Base-by-base conservation (phyloP, 2,797 vertebrate species). In the Bothrops alternatus region DNA sequence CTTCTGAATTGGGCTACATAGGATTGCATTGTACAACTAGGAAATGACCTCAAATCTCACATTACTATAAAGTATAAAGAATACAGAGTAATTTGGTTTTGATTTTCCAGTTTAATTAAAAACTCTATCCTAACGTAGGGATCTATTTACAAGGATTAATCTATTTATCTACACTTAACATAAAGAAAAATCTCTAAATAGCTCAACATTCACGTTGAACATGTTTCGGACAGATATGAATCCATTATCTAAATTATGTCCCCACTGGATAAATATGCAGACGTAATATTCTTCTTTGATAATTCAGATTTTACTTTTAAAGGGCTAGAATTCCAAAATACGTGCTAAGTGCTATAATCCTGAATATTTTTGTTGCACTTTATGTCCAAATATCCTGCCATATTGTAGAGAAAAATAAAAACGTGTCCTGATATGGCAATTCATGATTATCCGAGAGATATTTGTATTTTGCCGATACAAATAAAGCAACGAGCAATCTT, bases 281-380 rank as follows among this genome's bases (percentile, higher is more conserved):
- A 94, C 87, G 60, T 61, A 20, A 88, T 91, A 86, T 8, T 93
- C 88, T 90, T 90, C 23, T 93, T 8, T 50, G 56, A 4, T 92
- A 93, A 53, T 3, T 93, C 1, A n/a, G 94, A 90, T 20, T 42
- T 88, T 92, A 89, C 55, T 89, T 86, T 87, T 82, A 37, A 0
- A 87, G 56, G 6, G n/a, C 0, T 32, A 90, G 14, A 69, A 94
- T 50, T 93, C 85, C 60, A 93, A 95, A 8, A 93, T 25, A 94
- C 2, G 93, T 37, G 90, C 87, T 14, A 73, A 61, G 16, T 3
- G 32, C 0, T 16, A 91, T 37, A 93, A 58, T 16, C 2, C 88
- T 60, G 32, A 42, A 11, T 12, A 26, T 73, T 93, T 60, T 69
- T 86, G 61, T 25, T 23, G 57, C 2, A 86, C 42, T 93, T 93